Evolutionary conservation across 2,113 vertebrate genomes (phyloP).

Genomic region (Psettodes erumei): DNA sequence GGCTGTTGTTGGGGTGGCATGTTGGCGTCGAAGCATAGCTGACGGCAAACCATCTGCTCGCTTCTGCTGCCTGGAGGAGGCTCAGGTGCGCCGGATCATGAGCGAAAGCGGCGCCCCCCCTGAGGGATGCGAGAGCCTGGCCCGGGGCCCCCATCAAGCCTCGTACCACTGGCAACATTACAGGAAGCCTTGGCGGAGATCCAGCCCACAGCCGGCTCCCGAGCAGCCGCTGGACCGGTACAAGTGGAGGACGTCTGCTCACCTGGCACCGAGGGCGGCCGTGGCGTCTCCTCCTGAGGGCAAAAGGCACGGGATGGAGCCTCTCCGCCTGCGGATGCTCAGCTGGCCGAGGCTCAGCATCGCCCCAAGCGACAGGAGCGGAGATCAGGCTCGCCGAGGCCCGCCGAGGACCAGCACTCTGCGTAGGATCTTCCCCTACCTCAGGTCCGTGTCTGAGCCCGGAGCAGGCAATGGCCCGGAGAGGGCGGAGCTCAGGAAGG

Average conservation of each 20-base stretch:
- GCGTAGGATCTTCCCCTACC: constrained; percentile 53
- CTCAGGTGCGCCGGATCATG: constrained; percentile 45
- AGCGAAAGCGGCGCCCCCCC: constrained; percentile 34
- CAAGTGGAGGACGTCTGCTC: constrained; percentile 48
- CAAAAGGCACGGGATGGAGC: background rate
- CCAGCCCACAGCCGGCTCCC: constrained; percentile 3
- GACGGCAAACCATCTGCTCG: background rate
- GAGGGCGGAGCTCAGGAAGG: constrained; percentile 18
- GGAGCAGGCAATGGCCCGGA: background rate
- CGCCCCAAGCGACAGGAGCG: background rate
- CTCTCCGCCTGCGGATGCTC: constrained; percentile 6
- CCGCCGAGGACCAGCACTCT: constrained; percentile 1
- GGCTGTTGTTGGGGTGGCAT: background rate
- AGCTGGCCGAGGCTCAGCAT: constrained; percentile 36
- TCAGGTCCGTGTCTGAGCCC: constrained; percentile 73
- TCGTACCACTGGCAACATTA: constrained; percentile 31
- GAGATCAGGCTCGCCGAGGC: background rate
- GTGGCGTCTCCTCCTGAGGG: constrained; percentile 1
- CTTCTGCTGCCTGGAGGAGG: constrained; percentile 13
- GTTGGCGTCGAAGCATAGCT: constrained; percentile 3
- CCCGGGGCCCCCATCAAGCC: background rate
- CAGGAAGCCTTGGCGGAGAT: constrained; percentile 52
- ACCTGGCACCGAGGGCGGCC: background rate
- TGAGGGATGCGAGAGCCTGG: constrained; percentile 4
- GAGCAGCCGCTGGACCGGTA: constrained; percentile 58